A percentile compares a stretch with the other conserved stretches of the same genome.
phyloP scores from a whole-genome alignment of 2,888 invertebrate genomes.

The Melinaea marsaeus region DNA sequence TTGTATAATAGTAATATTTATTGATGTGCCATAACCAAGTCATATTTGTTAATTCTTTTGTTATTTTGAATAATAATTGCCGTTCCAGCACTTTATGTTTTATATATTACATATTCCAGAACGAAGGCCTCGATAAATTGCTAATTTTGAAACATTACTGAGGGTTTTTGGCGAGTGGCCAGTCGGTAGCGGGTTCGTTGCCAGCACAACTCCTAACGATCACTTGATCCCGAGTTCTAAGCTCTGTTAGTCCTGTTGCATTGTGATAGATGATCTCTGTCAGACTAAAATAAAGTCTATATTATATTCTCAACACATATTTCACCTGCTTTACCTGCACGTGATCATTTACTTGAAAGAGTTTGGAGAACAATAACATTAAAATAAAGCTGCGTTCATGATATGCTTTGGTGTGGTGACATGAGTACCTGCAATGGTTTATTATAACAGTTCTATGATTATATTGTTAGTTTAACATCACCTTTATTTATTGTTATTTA shows the following conservation, averaged over 20 bases:
- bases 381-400: conserved; percentile 5
- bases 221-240: conserved; percentile 31
- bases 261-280: conserved; percentile 29
- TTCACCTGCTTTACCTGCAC: background rate
- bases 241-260: conserved; percentile 28
- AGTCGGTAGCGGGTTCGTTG: conserved; percentile 32
- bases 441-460: too few relatives aligned
- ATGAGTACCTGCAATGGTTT: too few relatives aligned
- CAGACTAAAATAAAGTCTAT: conserved; percentile 22
- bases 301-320: conserved; percentile 20
- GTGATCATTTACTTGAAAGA: conserved; percentile 3
- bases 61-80: background rate
- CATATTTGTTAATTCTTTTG: background rate
- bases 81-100: conserved; percentile 1
- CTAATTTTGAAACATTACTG: conserved; percentile 29
- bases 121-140: conserved; percentile 40
- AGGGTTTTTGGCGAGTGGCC: conserved; percentile 35
- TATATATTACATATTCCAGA: conserved; percentile 36
- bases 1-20: too few relatives aligned
- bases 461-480: too few relatives aligned
- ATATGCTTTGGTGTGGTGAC: background rate
- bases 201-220: conserved; percentile 36
- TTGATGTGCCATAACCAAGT: too few relatives aligned
- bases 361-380: background rate
- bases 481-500: too few relatives aligned